phyloP scores from a whole-genome alignment of 2,113 vertebrate genomes.

The Perognathus longimembris region DNA sequence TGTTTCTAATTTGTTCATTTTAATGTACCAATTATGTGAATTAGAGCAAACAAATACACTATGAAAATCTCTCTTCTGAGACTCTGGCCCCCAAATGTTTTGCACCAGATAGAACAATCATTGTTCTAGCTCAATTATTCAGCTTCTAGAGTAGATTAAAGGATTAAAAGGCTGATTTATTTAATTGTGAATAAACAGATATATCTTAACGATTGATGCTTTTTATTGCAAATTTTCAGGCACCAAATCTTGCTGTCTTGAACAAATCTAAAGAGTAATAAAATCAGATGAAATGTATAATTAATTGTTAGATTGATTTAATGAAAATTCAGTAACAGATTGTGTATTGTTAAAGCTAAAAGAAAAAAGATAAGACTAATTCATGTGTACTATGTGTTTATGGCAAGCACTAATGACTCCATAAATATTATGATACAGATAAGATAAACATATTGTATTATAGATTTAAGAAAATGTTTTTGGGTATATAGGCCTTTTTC shows the following conservation, averaged over 20 bases:
- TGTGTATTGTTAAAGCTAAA: neutral
- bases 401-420: neutral
- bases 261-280: constrained; percentile 34
- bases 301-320: constrained; percentile 23
- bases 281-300: constrained; percentile 20
- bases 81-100: constrained; percentile 68
- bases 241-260: neutral
- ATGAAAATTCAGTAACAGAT: neutral
- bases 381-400: neutral
- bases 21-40: constrained; percentile 78
- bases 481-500: neutral
- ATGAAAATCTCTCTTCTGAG: constrained; percentile 76
- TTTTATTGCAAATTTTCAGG: constrained; percentile 46
- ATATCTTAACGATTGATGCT: constrained; percentile 44
- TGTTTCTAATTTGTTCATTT: constrained; percentile 79
- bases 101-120: constrained; percentile 68
- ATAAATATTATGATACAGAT: neutral
- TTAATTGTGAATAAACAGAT: constrained; percentile 54
- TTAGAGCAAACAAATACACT: constrained; percentile 82
- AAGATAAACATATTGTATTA: neutral
- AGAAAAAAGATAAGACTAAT: neutral
- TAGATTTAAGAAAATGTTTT: neutral
- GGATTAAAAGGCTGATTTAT: constrained; percentile 61
- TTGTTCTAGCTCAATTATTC: constrained; percentile 63
- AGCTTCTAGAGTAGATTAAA: constrained; percentile 72